Evolutionary conservation across 2,113 vertebrate genomes (phyloP).

Genomic region (Dromiciops gliroides): DNA sequence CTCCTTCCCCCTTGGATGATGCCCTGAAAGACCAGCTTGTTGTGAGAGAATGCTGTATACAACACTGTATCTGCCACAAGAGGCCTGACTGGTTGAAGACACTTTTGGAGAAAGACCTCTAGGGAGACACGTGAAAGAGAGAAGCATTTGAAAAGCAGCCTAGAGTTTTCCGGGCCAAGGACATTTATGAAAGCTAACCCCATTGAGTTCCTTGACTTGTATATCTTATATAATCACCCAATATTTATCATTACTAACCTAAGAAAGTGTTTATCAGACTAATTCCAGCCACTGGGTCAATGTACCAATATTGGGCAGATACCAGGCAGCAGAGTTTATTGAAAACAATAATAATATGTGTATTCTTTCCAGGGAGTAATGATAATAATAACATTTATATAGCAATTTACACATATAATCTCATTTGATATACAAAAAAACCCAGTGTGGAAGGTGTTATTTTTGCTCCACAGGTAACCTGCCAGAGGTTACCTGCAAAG

Average conservation of each 20-base stretch:
- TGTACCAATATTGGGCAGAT: background rate
- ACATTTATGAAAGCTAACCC: too few relatives aligned
- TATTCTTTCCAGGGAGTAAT: background rate
- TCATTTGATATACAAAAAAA: background rate
- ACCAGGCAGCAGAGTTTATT: background rate
- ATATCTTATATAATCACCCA: background rate
- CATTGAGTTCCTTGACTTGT: too few relatives aligned
- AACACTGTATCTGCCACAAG: too few relatives aligned
- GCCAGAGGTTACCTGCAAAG: background rate
- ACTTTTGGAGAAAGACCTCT: too few relatives aligned
- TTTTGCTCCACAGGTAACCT: too few relatives aligned
- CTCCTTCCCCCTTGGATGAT: too few relatives aligned
- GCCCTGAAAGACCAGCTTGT: too few relatives aligned
- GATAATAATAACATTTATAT: background rate
- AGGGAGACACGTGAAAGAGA: too few relatives aligned
- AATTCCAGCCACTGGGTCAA: background rate
- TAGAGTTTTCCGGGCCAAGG: too few relatives aligned
- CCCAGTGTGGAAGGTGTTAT: background rate
- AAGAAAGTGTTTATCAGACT: background rate
- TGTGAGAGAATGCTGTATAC: too few relatives aligned
- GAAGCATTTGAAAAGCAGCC: too few relatives aligned
- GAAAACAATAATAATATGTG: background rate
- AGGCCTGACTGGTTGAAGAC: too few relatives aligned
- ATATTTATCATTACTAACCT: background rate
- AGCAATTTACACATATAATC: background rate